Conservation (phyloP, 2,797 vertebrate species). For the Hippopotamyrus pictus region DNA sequence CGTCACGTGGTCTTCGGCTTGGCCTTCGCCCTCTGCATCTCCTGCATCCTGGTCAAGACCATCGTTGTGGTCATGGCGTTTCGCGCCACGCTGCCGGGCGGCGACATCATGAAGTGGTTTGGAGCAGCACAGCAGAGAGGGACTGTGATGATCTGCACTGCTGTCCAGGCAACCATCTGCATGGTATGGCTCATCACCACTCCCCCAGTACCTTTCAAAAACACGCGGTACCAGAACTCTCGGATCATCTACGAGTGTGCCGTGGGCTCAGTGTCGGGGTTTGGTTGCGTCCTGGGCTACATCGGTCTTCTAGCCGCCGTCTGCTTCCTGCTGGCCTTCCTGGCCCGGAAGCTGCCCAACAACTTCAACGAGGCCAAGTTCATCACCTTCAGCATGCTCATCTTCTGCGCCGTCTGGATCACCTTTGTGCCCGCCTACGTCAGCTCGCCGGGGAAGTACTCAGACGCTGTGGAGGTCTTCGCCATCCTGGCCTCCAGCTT, state of each 20-base stretch:
- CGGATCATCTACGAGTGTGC: constrained; percentile 55
- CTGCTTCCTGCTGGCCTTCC: constrained; percentile 58
- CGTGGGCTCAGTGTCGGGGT: constrained; percentile 46
- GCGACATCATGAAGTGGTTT: constrained; percentile 51
- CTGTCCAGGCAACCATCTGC: constrained; percentile 39
- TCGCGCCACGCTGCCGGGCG: constrained; percentile 42
- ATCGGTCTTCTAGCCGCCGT: constrained; percentile 54
- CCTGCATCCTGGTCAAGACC: constrained; percentile 47
- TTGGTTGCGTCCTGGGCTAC: constrained; percentile 56
- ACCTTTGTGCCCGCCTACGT: constrained; percentile 57
- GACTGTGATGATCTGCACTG: constrained; percentile 46
- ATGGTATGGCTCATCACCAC: constrained; percentile 44
- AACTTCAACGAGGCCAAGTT: constrained; percentile 63
- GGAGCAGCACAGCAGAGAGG: constrained; percentile 53
- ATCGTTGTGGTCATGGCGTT: constrained; percentile 55
- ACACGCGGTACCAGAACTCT: constrained; percentile 47
- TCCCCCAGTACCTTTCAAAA: constrained; percentile 49
- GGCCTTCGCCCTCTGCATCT: constrained; percentile 38
- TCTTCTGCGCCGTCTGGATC: constrained; percentile 62
- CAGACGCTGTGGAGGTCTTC: constrained; percentile 41
- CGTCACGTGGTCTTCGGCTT: constrained; percentile 40
- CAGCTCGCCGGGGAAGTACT: constrained; percentile 43
- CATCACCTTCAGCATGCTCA: constrained; percentile 66
- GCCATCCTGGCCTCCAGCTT: constrained; percentile 44
- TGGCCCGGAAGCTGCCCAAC: constrained; percentile 60